Conservation (phyloP, 37 sponge, comb jelly and placozoan genomes). For the Lycopodina hypogea region DNA sequence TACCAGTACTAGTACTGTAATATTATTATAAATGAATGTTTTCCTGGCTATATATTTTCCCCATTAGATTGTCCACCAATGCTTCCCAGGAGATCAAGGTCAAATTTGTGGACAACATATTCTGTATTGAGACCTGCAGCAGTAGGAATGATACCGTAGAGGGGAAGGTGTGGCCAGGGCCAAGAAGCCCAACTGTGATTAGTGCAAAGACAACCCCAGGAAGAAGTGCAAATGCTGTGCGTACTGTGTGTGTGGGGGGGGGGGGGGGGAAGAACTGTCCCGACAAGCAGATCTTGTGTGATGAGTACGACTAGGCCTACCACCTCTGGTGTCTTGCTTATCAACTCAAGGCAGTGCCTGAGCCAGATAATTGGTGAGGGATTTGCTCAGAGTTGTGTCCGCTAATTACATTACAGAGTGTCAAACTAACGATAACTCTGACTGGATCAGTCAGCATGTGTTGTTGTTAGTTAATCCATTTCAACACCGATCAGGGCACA, state of each 20-base stretch:
- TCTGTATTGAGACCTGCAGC: slow-evolving; percentile 52
- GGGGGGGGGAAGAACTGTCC: slow-evolving; percentile 81
- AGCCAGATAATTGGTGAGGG: slow-evolving; percentile 80
- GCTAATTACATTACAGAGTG: too few relatives aligned
- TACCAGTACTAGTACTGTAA: not conserved
- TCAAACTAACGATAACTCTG: too few relatives aligned
- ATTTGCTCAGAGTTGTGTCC: not conserved
- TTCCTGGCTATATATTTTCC: not conserved
- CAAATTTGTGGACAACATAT: slow-evolving; percentile 66
- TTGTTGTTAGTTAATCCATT: too few relatives aligned
- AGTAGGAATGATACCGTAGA: too few relatives aligned
- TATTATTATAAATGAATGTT: not conserved
- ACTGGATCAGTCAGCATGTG: too few relatives aligned
- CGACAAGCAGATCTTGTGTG: slow-evolving; percentile 85
- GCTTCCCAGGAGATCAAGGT: slow-evolving; percentile 53
- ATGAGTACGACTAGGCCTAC: slow-evolving; percentile 88
- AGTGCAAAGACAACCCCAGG: slow-evolving; percentile 62
- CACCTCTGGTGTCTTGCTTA: slow-evolving; percentile 87
- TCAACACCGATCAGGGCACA: too few relatives aligned
- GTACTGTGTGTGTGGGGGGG: slow-evolving; percentile 82
- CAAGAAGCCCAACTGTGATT: slow-evolving; percentile 63
- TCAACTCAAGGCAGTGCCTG: slow-evolving; percentile 63
- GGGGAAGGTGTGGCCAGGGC: slow-evolving; percentile 47
- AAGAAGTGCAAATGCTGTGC: slow-evolving; percentile 81
- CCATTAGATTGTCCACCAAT: slow-evolving; percentile 23